These are phyloP conservation scores for Actenoides hombroni DNA, from an alignment of 2,113 vertebrate species.

Conservation along the genomic window DNA sequence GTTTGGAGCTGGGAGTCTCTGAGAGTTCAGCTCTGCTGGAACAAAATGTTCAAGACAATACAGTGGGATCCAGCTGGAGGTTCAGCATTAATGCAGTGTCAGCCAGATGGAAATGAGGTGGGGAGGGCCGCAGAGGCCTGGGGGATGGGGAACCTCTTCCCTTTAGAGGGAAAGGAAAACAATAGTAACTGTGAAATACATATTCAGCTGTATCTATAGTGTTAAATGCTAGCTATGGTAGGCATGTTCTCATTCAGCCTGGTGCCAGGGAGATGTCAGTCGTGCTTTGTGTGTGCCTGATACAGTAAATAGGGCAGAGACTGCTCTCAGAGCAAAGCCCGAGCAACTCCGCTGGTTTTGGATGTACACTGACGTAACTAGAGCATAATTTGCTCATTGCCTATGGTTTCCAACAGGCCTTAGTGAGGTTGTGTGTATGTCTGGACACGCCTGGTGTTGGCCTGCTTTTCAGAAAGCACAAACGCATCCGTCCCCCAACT, in stretches of 20 bases:
- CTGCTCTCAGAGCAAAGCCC: background rate
- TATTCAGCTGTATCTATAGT: background rate
- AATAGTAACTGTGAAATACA: constrained; percentile 4
- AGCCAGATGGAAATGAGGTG: constrained; percentile 72
- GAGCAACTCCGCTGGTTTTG: background rate
- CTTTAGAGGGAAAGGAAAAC: background rate
- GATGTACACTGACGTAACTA: background rate
- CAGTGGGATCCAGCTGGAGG: constrained; percentile 68
- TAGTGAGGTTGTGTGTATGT: background rate
- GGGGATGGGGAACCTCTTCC: constrained; percentile 34
- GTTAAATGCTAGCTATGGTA: background rate
- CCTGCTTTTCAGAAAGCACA: background rate
- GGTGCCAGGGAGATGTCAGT: constrained; percentile 15
- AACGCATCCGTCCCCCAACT: background rate
- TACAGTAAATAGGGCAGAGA: background rate
- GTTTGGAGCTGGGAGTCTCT: constrained; percentile 53
- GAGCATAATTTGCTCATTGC: background rate
- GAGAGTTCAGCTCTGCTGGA: constrained; percentile 74
- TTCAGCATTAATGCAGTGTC: constrained; percentile 58
- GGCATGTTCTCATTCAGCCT: background rate
- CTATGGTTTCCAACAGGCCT: background rate
- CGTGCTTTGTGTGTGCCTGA: background rate
- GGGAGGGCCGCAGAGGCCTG: background rate
- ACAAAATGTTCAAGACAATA: constrained; percentile 81
- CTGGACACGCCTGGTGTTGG: background rate